Evolutionary conservation across 2,888 invertebrate genomes (phyloP).

Genomic region (Malacosoma neustria): DNA sequence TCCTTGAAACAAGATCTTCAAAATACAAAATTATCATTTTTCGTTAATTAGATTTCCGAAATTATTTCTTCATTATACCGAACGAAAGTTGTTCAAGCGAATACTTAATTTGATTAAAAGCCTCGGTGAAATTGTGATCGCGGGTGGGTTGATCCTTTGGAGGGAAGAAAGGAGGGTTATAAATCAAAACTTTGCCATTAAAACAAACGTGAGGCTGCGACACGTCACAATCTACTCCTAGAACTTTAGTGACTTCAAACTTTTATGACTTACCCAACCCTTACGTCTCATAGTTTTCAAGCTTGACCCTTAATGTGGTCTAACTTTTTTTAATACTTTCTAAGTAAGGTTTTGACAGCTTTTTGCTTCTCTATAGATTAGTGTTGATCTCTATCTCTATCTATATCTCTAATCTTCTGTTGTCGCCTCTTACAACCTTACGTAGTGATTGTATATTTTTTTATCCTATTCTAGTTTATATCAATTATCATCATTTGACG

Average conservation of each 20-base stretch:
- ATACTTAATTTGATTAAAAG: constrained; percentile 42
- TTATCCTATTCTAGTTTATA: too few relatives aligned
- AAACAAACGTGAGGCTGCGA: constrained; percentile 43
- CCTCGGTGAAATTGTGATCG: constrained; percentile 39
- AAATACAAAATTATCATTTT: constrained; percentile 3
- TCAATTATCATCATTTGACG: too few relatives aligned
- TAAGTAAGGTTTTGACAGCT: too few relatives aligned
- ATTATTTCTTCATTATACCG: constrained; percentile 16
- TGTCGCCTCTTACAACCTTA: too few relatives aligned
- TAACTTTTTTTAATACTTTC: constrained; percentile 13
- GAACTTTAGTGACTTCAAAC: constrained; percentile 54
- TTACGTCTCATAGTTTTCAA: constrained; percentile 23
- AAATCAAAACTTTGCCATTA: constrained; percentile 65
- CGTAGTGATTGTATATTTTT: too few relatives aligned
- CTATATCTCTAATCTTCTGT: too few relatives aligned
- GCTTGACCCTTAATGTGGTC: constrained; percentile 12
- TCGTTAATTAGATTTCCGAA: constrained; percentile 7
- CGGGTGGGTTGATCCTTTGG: constrained; percentile 21
- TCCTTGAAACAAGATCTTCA: background rate
- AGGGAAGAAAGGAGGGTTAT: constrained; percentile 23
- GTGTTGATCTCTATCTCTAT: too few relatives aligned
- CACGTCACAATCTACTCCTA: constrained; percentile 52
- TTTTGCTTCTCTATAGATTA: too few relatives aligned
- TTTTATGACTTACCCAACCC: constrained; percentile 43
- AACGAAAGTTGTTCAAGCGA: constrained; percentile 19